Evolutionary conservation across 2,113 vertebrate species (phyloP).

Genomic region (Damaliscus lunatus): DNA sequence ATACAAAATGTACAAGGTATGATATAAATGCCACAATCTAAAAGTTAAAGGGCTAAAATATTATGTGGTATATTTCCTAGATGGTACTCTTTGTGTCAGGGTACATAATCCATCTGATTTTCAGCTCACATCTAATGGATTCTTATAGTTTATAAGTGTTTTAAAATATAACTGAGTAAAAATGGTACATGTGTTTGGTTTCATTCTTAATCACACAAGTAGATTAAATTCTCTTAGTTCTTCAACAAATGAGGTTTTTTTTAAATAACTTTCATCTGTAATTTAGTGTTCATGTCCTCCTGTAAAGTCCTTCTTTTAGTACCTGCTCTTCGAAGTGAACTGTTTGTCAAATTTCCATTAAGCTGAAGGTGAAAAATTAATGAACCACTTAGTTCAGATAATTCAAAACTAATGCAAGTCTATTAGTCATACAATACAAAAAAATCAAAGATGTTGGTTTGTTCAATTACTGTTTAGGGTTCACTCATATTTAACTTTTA

Average conservation of each 20-base stretch:
- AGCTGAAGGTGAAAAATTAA: constrained; percentile 82
- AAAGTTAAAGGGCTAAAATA: background rate
- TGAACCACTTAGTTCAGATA: constrained; percentile 77
- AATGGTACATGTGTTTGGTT: background rate
- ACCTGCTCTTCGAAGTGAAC: constrained; percentile 66
- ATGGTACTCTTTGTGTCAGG: background rate
- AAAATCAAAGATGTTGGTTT: constrained; percentile 60
- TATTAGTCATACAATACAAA: constrained; percentile 69
- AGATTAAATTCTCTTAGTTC: background rate
- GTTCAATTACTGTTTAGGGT: constrained; percentile 34
- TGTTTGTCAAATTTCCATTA: constrained; percentile 81
- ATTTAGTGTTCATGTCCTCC: constrained; percentile 58
- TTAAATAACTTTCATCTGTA: background rate
- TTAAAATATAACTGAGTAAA: constrained; percentile 30
- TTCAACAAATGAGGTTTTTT: background rate
- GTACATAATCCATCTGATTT: background rate
- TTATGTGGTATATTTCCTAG: background rate
- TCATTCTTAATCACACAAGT: constrained; percentile 14
- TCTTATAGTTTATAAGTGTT: background rate
- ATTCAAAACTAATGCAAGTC: constrained; percentile 77
- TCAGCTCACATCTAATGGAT: background rate
- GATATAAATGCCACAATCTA: background rate
- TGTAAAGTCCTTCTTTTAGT: constrained; percentile 67
- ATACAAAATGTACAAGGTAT: background rate
- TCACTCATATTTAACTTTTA: constrained; percentile 50